Conservation (phyloP, 2,113 vertebrate genomes). For the Toxotes jaculatrix region DNA sequence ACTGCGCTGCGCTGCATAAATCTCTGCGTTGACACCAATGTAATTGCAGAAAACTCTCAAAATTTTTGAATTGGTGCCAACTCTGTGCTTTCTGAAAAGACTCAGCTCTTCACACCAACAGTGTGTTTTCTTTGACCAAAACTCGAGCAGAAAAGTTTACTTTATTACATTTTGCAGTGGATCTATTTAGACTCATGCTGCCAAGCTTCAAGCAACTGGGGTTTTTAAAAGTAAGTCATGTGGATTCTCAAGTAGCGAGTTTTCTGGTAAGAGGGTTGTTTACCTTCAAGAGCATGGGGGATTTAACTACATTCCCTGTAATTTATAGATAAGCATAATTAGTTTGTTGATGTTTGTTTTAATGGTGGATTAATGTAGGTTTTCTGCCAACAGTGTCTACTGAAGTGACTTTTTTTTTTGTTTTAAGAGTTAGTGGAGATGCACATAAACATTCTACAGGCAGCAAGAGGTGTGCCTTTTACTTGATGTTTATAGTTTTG, state of each 20-base stretch:
- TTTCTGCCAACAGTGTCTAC: not conserved
- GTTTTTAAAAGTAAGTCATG: not conserved
- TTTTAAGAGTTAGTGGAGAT: not conserved
- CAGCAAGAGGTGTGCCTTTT: not conserved
- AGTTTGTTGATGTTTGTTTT: not conserved
- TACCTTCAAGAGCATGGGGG: not conserved
- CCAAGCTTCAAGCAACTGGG: constrained; percentile 1
- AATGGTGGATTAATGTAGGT: too few species aligned
- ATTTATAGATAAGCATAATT: not conserved
- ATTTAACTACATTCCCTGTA: not conserved
- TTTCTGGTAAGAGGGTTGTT: not conserved
- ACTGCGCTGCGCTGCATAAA: constrained; percentile 7
- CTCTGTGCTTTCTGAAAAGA: not conserved
- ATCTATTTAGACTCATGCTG: constrained; percentile 17
- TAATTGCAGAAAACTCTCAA: not conserved
- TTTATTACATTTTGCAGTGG: constrained; percentile 1
- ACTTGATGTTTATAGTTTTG: not conserved
- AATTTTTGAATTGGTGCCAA: not conserved
- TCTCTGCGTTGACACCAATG: not conserved
- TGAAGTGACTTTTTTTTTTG: too few species aligned
- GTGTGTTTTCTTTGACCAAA: not conserved
- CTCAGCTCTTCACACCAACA: not conserved
- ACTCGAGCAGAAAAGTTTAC: constrained; percentile 14
- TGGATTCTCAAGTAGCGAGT: constrained; percentile 2
- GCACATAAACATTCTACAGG: not conserved